phyloP scores from a whole-genome alignment of 2,888 invertebrate species.

The Lithosia quadra region DNA sequence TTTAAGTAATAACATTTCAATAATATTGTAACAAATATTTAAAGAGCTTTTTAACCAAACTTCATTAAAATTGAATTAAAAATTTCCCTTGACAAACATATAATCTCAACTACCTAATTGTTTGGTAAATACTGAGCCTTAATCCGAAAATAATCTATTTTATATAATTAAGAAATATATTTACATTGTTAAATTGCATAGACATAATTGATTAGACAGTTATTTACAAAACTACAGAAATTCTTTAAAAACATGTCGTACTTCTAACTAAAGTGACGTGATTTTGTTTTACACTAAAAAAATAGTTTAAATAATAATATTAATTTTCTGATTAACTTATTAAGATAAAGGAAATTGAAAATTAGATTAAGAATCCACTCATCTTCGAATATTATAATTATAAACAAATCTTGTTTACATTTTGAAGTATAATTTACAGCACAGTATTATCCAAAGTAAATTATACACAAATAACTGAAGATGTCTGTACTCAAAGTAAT shows the following conservation, averaged over 20 bases:
- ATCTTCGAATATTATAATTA: not conserved
- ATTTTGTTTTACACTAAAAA: not conserved
- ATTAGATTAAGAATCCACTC: not conserved
- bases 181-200: conserved; percentile 36
- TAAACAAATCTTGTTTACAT: not conserved
- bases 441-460: not conserved
- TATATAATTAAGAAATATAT: conserved; percentile 28
- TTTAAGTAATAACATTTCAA: conserved; percentile 42
- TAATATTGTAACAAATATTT: conserved; percentile 13
- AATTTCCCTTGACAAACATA: conserved; percentile 9
- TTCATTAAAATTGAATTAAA: not conserved
- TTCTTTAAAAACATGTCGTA: conserved; percentile 14
- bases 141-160: conserved; percentile 17
- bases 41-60: conserved; percentile 12
- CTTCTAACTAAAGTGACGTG: conserved; percentile 35
- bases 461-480: not conserved
- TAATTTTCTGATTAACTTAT: no score
- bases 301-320: not conserved
- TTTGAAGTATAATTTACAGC: not conserved
- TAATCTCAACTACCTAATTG: conserved; percentile 5
- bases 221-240: conserved; percentile 56
- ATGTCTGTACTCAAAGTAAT: not conserved
- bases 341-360: not conserved
- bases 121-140: conserved; percentile 10
- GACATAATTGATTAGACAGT: conserved; percentile 23